These are phyloP conservation scores for Frankliniella intonsa DNA, from an alignment of 2,888 invertebrate species.

Conservation along the genomic window DNA sequence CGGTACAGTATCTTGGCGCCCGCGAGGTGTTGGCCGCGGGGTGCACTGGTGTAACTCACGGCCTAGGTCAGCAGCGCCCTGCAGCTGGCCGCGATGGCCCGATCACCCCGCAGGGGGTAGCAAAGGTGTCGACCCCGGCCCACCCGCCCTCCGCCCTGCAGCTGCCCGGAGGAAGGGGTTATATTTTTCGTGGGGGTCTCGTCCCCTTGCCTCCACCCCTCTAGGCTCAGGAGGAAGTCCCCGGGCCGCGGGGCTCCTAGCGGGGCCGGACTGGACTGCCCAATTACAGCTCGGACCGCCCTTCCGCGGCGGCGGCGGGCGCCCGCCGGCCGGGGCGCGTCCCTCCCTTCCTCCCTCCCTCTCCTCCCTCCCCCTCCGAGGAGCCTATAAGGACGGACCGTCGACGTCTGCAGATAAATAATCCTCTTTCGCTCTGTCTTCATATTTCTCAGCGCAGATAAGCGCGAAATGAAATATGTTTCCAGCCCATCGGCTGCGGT, in stretches of 20 bases:
- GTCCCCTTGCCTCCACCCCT: too few relatives aligned
- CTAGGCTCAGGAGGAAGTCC: too few relatives aligned
- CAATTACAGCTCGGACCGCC: neutral
- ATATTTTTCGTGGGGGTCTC: too few relatives aligned
- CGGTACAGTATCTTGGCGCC: neutral
- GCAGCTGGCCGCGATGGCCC: too few relatives aligned
- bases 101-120: too few relatives aligned
- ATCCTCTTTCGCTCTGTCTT: constrained; percentile 15
- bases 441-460: constrained; percentile 25
- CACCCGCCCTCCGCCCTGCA: too few relatives aligned
- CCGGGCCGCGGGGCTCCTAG: neutral
- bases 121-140: too few relatives aligned
- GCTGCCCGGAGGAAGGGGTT: too few relatives aligned
- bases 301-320: neutral
- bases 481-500: neutral
- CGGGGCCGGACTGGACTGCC: neutral
- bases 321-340: neutral
- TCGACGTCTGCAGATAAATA: constrained; percentile 13
- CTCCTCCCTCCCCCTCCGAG: neutral
- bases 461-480: constrained; percentile 15
- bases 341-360: neutral
- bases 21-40: neutral
- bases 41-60: too few relatives aligned
- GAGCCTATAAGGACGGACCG: neutral
- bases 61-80: too few relatives aligned